Percentiles rank a stretch among this genome's conserved stretches.
Evolutionary conservation across 2,113 vertebrate genomes (phyloP).

Genomic region (Prinia subflava): DNA sequence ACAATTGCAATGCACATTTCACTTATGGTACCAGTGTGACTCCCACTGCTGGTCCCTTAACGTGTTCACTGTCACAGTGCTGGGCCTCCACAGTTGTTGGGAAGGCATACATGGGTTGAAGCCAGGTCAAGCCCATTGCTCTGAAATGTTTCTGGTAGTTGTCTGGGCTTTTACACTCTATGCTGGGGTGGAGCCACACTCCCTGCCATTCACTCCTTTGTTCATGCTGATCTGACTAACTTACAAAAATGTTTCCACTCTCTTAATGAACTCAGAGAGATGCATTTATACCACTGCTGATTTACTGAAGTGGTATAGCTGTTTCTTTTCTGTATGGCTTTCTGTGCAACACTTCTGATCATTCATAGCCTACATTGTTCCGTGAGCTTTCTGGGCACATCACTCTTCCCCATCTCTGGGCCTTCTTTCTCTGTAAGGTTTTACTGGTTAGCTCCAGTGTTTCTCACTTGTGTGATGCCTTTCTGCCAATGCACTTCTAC

Average conservation of each 20-base stretch:
- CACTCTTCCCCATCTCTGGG: background rate
- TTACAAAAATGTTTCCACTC: background rate
- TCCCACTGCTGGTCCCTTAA: background rate
- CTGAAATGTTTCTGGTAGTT: background rate
- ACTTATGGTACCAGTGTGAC: background rate
- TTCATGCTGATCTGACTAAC: background rate
- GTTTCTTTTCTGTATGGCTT: background rate
- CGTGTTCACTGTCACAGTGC: fast-evolving
- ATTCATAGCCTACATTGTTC: background rate
- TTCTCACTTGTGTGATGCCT: background rate
- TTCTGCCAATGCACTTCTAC: background rate
- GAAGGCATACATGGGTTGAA: background rate
- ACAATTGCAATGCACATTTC: background rate
- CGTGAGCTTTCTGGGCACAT: background rate
- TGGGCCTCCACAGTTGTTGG: background rate
- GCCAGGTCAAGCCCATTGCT: background rate
- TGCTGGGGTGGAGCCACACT: background rate
- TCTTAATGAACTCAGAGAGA: background rate
- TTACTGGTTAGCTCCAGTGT: background rate
- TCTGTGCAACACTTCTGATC: background rate
- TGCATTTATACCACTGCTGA: background rate
- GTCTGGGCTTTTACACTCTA: background rate
- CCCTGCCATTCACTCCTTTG: background rate
- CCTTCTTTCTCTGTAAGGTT: fast-evolving
- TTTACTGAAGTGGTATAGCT: background rate